Percentiles rank a stretch among this genome's conserved stretches.
Evolutionary conservation across 1,140 invertebrate genomes (phyloP).

Genomic region (Trichonephila clavipes): DNA sequence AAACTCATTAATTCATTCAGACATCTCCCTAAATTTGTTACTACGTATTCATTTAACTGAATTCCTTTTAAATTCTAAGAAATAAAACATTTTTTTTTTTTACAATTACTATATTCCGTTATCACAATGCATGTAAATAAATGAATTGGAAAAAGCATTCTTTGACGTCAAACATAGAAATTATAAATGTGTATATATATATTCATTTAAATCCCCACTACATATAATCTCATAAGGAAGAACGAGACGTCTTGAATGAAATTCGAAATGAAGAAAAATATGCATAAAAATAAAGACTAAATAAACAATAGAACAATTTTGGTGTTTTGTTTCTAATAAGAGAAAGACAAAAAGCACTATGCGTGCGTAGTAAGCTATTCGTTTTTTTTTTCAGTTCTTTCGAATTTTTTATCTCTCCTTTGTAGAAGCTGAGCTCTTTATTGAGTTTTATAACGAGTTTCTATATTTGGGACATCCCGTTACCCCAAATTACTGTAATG

Average conservation of each 20-base stretch:
- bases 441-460: conserved; percentile 71
- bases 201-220: background rate
- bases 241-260: conserved; percentile 18
- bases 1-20: no score
- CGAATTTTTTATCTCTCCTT: background rate
- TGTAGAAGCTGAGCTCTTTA: conserved; percentile 34
- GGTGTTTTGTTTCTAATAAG: background rate
- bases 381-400: background rate
- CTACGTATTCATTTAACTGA: no score
- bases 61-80: background rate
- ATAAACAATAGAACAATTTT: conserved; percentile 12
- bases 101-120: background rate
- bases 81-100: background rate
- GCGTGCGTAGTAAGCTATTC: conserved; percentile 20
- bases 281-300: background rate
- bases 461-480: conserved; percentile 63
- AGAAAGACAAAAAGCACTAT: background rate
- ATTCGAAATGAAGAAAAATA: background rate
- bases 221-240: background rate
- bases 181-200: conserved; percentile 6
- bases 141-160: background rate
- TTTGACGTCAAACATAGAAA: conserved; percentile 19
- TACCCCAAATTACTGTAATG: conserved; percentile 65
- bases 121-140: background rate
- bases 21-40: no score